Base-by-base conservation (phyloP, 2,888 invertebrate genomes). In the Megaustenia siamemsis region DNA sequence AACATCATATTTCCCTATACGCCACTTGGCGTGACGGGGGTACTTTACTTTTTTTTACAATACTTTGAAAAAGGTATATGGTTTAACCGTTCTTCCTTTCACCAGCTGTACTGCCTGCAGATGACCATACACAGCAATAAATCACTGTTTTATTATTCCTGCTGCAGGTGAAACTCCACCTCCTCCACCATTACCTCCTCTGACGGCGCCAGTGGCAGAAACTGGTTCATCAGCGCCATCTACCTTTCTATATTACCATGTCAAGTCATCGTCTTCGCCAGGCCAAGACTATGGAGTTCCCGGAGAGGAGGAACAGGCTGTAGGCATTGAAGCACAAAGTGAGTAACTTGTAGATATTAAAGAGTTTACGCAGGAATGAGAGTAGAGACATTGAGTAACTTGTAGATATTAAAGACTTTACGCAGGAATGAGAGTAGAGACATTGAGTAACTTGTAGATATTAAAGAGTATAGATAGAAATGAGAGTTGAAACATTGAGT, bases 241-340 rank as follows among this genome's bases (percentile, higher is more conserved):
- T 8, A 81, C 81, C 3, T 81, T 81, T 56, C 81, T 81, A 56
- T 81, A 81, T 56, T 81, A 81, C 56, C 81, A 81, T 18, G 81
- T 81, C 15, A 81, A 81, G 81, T 18, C 69, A 28, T 40, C 81
- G 10, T 43, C 81, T 1, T 40, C 71, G 4, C 49, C 49, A 28
- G 56, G 38, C 10, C 81, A 81, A 40, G 79, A 79, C 32, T 79
- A 79, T 38, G 68, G 49, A 1, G 68, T 79, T 10, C 45, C 79
- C 1, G 68, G 68, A n/a, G 68, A 79, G 32, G 68, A 68, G 18
- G 79, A 79, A 0, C 79, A 71, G 49, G 32, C n/a, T 35, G 81
- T 56, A 35, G 12, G 35, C 35, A 56, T 71, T 35, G 81, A 81
- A 12, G 15, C 66, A 28, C 81, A 81, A 28, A 69, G 53, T 68